Conservation (phyloP, 2,113 vertebrate species). For the Syrrhaptes paradoxus region DNA sequence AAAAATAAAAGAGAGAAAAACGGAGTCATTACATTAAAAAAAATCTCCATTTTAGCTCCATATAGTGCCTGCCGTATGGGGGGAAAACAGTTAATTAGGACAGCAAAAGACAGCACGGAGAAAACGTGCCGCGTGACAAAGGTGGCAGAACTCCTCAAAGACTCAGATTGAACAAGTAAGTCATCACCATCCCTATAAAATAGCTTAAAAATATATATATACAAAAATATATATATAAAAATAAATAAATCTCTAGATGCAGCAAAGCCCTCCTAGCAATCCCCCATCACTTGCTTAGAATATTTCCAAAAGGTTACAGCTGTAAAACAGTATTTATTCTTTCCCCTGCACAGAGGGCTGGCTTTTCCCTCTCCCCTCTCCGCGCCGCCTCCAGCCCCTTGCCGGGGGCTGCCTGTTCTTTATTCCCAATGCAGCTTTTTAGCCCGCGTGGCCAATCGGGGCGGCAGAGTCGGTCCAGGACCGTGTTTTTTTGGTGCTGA, state of each 20-base stretch:
- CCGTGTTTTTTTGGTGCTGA: conserved; percentile 74
- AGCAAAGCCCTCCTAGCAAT: background rate
- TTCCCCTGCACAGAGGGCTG: background rate
- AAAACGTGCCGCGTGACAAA: conserved; percentile 54
- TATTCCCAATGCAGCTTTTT: conserved; percentile 69
- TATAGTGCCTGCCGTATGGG: conserved; percentile 1
- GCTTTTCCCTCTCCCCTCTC: background rate
- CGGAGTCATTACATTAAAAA: background rate
- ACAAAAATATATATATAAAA: background rate
- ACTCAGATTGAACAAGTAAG: background rate
- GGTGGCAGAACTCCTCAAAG: conserved; percentile 42
- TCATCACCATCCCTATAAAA: background rate
- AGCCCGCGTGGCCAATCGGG: conserved; percentile 76
- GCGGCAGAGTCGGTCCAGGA: conserved; percentile 74
- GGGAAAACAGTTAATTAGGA: conserved; percentile 68
- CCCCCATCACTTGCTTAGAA: background rate
- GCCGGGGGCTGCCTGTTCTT: conserved; percentile 63
- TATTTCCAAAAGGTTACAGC: background rate
- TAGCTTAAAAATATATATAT: background rate
- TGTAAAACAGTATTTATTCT: background rate
- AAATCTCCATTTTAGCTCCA: conserved; percentile 40
- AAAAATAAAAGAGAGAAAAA: background rate
- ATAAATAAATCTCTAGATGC: too few relatives aligned
- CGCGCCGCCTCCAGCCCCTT: conserved; percentile 18
- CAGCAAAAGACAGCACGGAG: conserved; percentile 27